Evolutionary conservation across 2,113 vertebrate genomes (phyloP), one percentile per base, ranked within the genome.

Genomic region (Aramus guarauna): DNA sequence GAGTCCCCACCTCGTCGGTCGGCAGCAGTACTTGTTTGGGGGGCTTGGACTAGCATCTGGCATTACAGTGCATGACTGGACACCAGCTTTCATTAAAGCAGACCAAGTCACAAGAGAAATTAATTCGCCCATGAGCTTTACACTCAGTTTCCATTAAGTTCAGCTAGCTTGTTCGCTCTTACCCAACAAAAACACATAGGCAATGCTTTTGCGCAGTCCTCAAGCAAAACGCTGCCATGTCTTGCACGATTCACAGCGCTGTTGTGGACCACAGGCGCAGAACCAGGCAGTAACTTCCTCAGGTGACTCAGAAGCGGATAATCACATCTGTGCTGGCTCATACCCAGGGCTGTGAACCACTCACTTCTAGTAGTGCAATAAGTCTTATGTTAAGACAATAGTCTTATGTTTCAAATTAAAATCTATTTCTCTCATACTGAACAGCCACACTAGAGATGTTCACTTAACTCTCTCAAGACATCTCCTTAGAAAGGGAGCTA

Each of bases 1-100:
- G 15, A 32, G 36, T 22, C 23, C 48, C 30, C 56, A 74, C 4
- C n/a, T 58, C 0, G 0, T 11, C 75, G 56, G 34, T 0, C 0
- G 0, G 75, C 71, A 85, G 66, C 41, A 75, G 30, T 1, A 59
- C 15, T 34, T 4, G 0, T 29, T 8, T 5, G 39, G 26, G 5
- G 45, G 17, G 11, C 9, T 0, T 26, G 24, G 29, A 58, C 37
- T 11, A 76, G 15, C 34, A 80, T 7, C 36, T 56, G 34, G 29
- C 41, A 77, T 45, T 66, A 27, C 17, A 52, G 63, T 7, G 20
- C 9, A 14, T 23, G n/a, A 45, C 32, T 53, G 41, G 45, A 41
- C 63, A 77, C 5, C 34, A 71, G 60, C 36, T 75, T 83, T 64
- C 36, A 64, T 37, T 32, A 79, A 36, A 88, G 41, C 15, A 91